Conservation (phyloP, 2,113 vertebrate genomes). For the Ammospiza caudacuta region DNA sequence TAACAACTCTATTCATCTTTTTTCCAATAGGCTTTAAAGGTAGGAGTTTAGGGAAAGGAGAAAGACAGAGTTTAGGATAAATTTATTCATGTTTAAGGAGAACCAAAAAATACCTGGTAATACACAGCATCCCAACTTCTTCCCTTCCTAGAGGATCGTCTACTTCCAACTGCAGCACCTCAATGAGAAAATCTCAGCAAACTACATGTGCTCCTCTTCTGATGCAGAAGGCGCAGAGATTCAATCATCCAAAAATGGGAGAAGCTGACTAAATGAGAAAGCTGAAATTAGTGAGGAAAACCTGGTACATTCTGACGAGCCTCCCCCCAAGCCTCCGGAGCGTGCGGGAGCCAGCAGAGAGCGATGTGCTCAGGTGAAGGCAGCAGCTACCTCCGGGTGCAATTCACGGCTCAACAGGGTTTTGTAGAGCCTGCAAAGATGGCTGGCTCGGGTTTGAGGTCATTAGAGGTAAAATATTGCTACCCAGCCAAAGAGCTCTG, state of each 20-base stretch:
- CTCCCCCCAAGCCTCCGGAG: not conserved
- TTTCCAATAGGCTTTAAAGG: not conserved
- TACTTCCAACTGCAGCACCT: not conserved
- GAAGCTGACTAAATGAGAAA: not conserved
- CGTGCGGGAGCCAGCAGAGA: not conserved
- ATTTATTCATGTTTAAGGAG: not conserved
- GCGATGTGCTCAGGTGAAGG: not conserved
- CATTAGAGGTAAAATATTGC: slow-evolving; percentile 68
- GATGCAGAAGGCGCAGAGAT: not conserved
- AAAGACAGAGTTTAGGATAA: not conserved
- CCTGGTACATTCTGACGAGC: not conserved
- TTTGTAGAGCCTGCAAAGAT: slow-evolving; percentile 34
- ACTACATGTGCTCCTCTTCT: not conserved
- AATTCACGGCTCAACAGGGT: not conserved
- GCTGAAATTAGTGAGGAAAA: not conserved
- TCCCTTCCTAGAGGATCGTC: not conserved
- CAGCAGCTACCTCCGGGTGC: not conserved
- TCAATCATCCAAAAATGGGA: not conserved
- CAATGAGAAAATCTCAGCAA: not conserved
- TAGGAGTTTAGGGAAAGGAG: not conserved
- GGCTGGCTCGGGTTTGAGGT: slow-evolving; percentile 30
- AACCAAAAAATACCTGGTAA: slow-evolving; percentile 3
- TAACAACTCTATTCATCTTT: not conserved
- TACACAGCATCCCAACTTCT: not conserved
- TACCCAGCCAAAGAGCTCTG: slow-evolving; percentile 30